Evolutionary conservation across 1,140 invertebrate species (phyloP), one percentile per base, ranked within the genome.

Genomic region (Bombus haemorrhoidalis): DNA sequence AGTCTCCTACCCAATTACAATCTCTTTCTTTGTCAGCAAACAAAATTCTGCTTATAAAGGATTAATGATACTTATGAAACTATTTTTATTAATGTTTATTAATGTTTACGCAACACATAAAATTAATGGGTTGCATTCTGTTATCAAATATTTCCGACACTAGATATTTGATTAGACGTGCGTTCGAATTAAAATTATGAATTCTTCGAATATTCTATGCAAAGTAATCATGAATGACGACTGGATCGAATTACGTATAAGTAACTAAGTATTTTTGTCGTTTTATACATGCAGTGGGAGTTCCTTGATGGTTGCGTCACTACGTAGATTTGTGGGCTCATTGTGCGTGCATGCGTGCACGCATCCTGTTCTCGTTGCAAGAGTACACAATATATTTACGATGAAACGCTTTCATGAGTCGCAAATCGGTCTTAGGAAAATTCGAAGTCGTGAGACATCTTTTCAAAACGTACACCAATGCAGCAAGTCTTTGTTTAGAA

Each of bases 281-380:
- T 71, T 84, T 85, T 66, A 41, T 53, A 39, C 72, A 39, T 57
- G 76, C 84, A 76, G 39, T 81, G 73, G 81, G 75, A 88, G 85
- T 88, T 71, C 73, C 66, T 66, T 41, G 69, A 84, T 82, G 76
- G 64, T 85, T 89, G 71, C 83, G 79, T 89, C 86, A 87, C 59
- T 80, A 72, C 15, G 41, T 43, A 69, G 59, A 78, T 83, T 83
- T 43, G 47, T 68, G 74, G 43, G 59, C 83, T 85, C 83, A 86
- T 87, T 85, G 88, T 85, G 83, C 86, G 75, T 83, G 83, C 75
- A 73, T 81, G 74, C 74, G 82, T 69, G 82, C 64, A 78, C 64
- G 64, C 74, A 69, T 83, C 82, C 81, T 85, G 74, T 73, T 69
- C 79, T 81, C 53, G 74, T 86, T 83, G 74, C 37, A 37, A 28